Conservation (phyloP, 1,140 invertebrate species). For the Bombus turneri region DNA sequence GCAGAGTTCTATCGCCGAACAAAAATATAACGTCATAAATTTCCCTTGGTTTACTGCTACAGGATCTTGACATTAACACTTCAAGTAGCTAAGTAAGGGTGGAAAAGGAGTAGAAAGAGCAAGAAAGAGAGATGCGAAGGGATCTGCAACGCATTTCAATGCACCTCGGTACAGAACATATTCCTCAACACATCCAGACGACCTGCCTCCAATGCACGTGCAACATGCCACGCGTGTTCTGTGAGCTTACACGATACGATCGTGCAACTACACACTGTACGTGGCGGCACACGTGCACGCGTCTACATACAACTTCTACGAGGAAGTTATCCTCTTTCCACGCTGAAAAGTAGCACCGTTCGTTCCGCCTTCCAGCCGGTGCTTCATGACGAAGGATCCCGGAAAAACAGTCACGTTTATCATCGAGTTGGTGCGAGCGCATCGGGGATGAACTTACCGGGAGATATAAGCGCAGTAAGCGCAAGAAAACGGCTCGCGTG, state of each 20-base stretch:
- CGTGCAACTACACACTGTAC: too few relatives aligned
- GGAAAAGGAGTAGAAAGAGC: background rate
- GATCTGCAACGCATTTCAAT: slow-evolving; percentile 10
- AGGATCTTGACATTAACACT: slow-evolving; percentile 67
- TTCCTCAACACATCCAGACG: too few relatives aligned
- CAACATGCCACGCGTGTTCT: background rate
- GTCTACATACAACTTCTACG: background rate
- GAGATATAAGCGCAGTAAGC: slow-evolving; percentile 27
- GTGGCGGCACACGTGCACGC: too few relatives aligned
- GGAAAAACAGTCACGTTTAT: slow-evolving; percentile 68
- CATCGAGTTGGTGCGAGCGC: slow-evolving; percentile 43
- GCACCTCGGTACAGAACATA: background rate
- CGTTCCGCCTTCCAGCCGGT: slow-evolving; percentile 1
- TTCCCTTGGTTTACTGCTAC: slow-evolving; percentile 59
- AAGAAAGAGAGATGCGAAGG: background rate
- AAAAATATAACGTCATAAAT: slow-evolving; percentile 65
- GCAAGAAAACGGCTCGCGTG: slow-evolving; percentile 33
- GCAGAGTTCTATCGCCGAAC: background rate
- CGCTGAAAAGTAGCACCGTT: slow-evolving; percentile 25
- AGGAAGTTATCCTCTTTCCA: background rate
- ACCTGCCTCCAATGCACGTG: background rate
- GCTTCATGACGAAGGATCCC: slow-evolving; percentile 23
- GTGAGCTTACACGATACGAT: slow-evolving; percentile 8
- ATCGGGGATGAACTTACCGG: slow-evolving; percentile 10
- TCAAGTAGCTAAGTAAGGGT: slow-evolving; percentile 19